Conservation (phyloP, 2,113 vertebrate species). For the Catharus minimus region DNA sequence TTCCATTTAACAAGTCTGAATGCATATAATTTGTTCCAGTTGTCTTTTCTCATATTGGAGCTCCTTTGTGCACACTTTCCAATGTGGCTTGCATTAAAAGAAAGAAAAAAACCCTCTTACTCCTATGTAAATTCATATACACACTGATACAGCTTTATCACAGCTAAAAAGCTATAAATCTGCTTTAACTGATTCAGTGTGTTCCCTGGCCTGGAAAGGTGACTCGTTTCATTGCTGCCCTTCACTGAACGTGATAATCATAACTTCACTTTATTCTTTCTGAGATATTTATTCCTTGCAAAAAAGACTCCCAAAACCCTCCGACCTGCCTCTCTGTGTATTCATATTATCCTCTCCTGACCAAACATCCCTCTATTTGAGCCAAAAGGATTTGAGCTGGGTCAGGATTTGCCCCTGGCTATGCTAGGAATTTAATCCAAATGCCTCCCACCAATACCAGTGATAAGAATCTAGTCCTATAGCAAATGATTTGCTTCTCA, state of each 20-base stretch:
- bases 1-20: conserved; percentile 76
- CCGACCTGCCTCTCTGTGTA: neutral
- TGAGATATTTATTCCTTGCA: neutral
- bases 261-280: neutral
- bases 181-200: conserved; percentile 48
- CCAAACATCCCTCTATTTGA: neutral
- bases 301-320: neutral
- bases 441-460: conserved; percentile 13
- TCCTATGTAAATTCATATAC: conserved; percentile 50
- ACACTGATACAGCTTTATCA: conserved; percentile 61
- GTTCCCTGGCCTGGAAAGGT: conserved; percentile 22
- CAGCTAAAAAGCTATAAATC: conserved; percentile 42
- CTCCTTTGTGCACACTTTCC: conserved; percentile 45
- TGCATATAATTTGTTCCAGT: conserved; percentile 79
- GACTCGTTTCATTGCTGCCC: conserved; percentile 9
- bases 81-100: conserved; percentile 75
- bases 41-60: conserved; percentile 57
- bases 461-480: neutral
- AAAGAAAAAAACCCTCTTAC: neutral
- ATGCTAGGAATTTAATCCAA: conserved; percentile 16
- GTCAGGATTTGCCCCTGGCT: conserved; percentile 36
- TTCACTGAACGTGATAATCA: conserved; percentile 11
- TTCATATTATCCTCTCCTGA: neutral
- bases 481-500: conserved; percentile 67
- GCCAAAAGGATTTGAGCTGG: neutral